Evolutionary conservation across 2,888 invertebrate genomes (phyloP), one percentile per base, ranked within the genome.

Genomic region (Gonocerus acuteangulatus): DNA sequence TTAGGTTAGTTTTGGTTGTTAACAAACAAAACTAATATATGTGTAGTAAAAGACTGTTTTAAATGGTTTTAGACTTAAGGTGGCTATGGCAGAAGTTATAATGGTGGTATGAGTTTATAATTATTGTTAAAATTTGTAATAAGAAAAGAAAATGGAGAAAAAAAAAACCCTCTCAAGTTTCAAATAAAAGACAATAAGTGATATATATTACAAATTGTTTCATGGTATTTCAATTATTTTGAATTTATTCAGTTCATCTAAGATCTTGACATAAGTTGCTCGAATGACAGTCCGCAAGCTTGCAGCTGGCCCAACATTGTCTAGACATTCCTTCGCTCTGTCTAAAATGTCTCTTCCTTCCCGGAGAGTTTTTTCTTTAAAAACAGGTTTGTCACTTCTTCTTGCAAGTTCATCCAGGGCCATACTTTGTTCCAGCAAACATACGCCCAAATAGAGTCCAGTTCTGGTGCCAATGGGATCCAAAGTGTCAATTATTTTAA

Each of bases 381-480:
- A 42, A 6, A 59, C 11, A 18, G 54, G 39, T 16, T 59, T 27
- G 4, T 54, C 42, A 22, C 22, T 49, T 16, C 68, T 59, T 16
- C 23, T 54, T n/a, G 66, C 68, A 51, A 69, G 54, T 13, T 70
- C 70, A n/a, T 72, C 62, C 56, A 72, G 67, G 2, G 71, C 70
- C 0, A 70, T 66, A 56, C 73, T 71, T 62, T 88, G 75, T 73
- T 91, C 90, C 65, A 86, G 84, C 18, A 86, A 78, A 51, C 89
- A 78, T 1, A 90, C 87, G n/a, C 85, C 84, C 1, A 82, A 80
- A 70, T 91, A 91, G 19, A 92, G 77, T 64, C 85, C 81, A 6
- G 91, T 74, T 67, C 72, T 67, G 2, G 71, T 69, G 27, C 69
- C 67, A 1, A 72, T 71, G 1, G 73, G 74, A 64, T 76, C 75